A percentile compares a stretch with the other conserved stretches of the same genome.
Evolutionary conservation across 2,888 invertebrate genomes (phyloP).

Genomic region (Lymantria dispar): DNA sequence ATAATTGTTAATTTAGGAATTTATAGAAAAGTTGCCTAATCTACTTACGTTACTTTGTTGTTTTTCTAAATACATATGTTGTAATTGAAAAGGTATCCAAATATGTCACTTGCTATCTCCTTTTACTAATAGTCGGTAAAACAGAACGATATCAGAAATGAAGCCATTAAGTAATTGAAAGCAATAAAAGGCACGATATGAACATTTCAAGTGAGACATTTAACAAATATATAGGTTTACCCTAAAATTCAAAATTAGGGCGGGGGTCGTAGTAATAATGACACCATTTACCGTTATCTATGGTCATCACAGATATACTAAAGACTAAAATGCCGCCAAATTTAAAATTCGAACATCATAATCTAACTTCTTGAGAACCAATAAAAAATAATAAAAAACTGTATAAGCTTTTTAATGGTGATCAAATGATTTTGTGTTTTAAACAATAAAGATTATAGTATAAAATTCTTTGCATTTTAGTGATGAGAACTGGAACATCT

Average conservation of each 20-base stretch:
- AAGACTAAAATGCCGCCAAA: slow-evolving; percentile 65
- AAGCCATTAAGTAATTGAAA: slow-evolving; percentile 64
- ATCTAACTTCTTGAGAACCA: slow-evolving; percentile 56
- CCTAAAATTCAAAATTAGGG: slow-evolving; percentile 55
- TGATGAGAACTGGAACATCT: slow-evolving; percentile 60
- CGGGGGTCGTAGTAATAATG: slow-evolving; percentile 62
- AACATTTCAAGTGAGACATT: slow-evolving; percentile 53
- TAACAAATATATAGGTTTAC: slow-evolving; percentile 70
- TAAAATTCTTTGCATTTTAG: slow-evolving; percentile 25
- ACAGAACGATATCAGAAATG: slow-evolving; percentile 45
- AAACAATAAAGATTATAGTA: slow-evolving; percentile 27
- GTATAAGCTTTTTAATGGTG: slow-evolving; percentile 27
- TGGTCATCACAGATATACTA: slow-evolving; percentile 60
- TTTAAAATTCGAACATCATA: slow-evolving; percentile 77
- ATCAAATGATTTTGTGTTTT: slow-evolving; percentile 28
- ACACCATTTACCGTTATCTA: slow-evolving; percentile 72
- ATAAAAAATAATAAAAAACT: slow-evolving; percentile 39
- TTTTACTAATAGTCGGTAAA: slow-evolving; percentile 45
- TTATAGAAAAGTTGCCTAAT: slow-evolving; percentile 64
- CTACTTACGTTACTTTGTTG: slow-evolving; percentile 56
- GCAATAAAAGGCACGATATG: slow-evolving; percentile 60
- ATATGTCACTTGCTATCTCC: slow-evolving; percentile 44
- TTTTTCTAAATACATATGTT: slow-evolving; percentile 57
- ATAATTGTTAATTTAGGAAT: slow-evolving; percentile 65
- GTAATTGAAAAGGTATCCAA: slow-evolving; percentile 39